A percentile compares a stretch with the other conserved stretches of the same genome.
Conservation (phyloP, 2,888 invertebrate species). For the Zonitis immaculata region DNA sequence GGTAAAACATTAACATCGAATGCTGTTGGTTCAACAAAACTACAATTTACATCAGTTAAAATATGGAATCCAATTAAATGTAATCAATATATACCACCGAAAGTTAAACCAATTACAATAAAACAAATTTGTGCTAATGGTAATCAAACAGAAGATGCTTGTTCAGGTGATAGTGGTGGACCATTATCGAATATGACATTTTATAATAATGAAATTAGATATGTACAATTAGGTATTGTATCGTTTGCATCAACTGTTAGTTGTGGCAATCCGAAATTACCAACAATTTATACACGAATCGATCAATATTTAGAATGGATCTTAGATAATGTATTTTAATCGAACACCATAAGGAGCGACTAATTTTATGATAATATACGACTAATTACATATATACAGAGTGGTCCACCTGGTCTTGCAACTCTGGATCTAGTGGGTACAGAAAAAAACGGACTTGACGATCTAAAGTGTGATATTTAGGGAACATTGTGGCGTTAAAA, state of each 20-base stretch:
- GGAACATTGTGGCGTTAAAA: no score
- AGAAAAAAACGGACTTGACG: no score
- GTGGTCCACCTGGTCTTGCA: no score
- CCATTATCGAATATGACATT: slow-evolving; percentile 50
- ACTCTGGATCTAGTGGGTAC: no score
- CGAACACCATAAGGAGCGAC: no score
- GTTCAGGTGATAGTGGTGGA: slow-evolving; percentile 64
- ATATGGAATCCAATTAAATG: slow-evolving; percentile 34
- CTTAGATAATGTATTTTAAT: slow-evolving; percentile 42
- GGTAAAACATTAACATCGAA: slow-evolving; percentile 56
- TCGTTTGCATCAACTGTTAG: slow-evolving; percentile 51
- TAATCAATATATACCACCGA: slow-evolving; percentile 32
- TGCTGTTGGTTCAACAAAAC: slow-evolving; percentile 30
- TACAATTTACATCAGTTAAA: slow-evolving; percentile 33
- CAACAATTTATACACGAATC: slow-evolving; percentile 66
- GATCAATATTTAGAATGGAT: slow-evolving; percentile 63
- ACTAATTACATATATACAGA: no score
- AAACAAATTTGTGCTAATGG: slow-evolving; percentile 62
- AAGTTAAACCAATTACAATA: slow-evolving; percentile 38
- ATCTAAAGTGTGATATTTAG: no score
- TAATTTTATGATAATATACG: no score
- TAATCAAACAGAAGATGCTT: slow-evolving; percentile 54
- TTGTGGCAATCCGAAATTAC: slow-evolving; percentile 54
- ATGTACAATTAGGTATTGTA: slow-evolving; percentile 55
- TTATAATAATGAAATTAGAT: slow-evolving; percentile 39